Evolutionary conservation across 2,888 invertebrate species (phyloP), one percentile per base, ranked within the genome.

Genomic region (Antitype chi): DNA sequence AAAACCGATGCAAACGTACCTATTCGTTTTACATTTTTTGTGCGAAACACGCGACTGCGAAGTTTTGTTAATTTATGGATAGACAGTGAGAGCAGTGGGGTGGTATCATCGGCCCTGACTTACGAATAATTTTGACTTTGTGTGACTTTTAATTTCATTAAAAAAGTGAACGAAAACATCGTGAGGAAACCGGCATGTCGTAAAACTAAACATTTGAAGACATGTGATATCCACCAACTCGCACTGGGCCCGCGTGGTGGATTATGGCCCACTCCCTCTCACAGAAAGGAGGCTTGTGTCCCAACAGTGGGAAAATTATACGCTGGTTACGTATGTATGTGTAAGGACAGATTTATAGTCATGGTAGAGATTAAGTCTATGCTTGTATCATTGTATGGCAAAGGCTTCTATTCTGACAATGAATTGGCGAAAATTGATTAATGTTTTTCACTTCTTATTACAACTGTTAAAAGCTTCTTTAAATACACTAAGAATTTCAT

Each of bases 1-100:
- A 95, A 95, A 94, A 81, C 90, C 79, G 82, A 83, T 76, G 85
- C 89, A 85, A 88, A 87, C 81, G 82, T 87, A 57, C 57, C 32
- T 68, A 85, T 89, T 87, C 85, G 71, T 78, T 84, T 76, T 74
- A 32, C 20, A 15, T 60, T 76, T 82, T 76, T 78, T 60, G 38
- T 64, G 20, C n/a, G 32, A 77, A 81, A 72, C 68, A 69, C 55
- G 53, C 55, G 76, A 68, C 53, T 77, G 20, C 17, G 32, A n/a
- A 49, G 60, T 67, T 60, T n/a, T 66, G 15, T 55, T 68, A 71
- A 83, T 85, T 81, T 81, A 80, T 82, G 28, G 53, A 55, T 28
- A 43, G 38, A 38, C 32, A 32, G 32, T 32, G 32, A 32, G 32
- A 32, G 32, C 32, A 38, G 38, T 38, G 38, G 38, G 38, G 38